Percentiles rank a stretch among this genome's conserved stretches.
These are phyloP conservation scores for Hemistola chrysoprasaria DNA, from an alignment of 2,888 invertebrate species.

Conservation along the genomic window DNA sequence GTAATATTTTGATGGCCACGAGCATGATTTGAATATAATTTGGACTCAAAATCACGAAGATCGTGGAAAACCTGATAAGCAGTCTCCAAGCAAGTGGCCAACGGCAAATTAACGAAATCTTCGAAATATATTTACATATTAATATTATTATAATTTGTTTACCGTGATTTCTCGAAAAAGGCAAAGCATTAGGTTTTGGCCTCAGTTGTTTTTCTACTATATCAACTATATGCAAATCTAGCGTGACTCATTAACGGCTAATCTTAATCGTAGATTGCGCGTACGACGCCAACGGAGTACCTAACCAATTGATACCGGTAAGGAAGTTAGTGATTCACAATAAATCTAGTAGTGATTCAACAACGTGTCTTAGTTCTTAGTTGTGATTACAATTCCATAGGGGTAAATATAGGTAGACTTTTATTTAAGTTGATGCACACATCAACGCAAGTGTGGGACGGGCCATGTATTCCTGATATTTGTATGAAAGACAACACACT, in stretches of 20 bases:
- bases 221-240: slow-evolving; percentile 54
- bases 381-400: too few relatives aligned
- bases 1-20: background rate
- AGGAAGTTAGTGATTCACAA: slow-evolving; percentile 24
- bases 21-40: too few relatives aligned
- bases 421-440: too few relatives aligned
- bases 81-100: too few relatives aligned
- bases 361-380: slow-evolving; percentile 4
- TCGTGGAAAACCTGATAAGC: too few relatives aligned
- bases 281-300: slow-evolving; percentile 29
- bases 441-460: too few relatives aligned
- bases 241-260: slow-evolving; percentile 53
- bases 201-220: slow-evolving; percentile 47
- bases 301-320: slow-evolving; percentile 13
- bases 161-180: slow-evolving; percentile 43
- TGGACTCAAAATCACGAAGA: background rate
- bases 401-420: too few relatives aligned
- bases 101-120: slow-evolving; percentile 22
- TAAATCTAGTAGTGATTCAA: slow-evolving; percentile 3
- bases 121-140: slow-evolving; percentile 30
- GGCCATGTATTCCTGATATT: too few relatives aligned
- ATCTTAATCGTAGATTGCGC: slow-evolving; percentile 43
- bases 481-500: too few relatives aligned
- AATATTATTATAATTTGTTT: slow-evolving; percentile 37
- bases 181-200: slow-evolving; percentile 30